Conservation (phyloP, 2,888 invertebrate genomes). For the Sphaeridia pumilis region DNA sequence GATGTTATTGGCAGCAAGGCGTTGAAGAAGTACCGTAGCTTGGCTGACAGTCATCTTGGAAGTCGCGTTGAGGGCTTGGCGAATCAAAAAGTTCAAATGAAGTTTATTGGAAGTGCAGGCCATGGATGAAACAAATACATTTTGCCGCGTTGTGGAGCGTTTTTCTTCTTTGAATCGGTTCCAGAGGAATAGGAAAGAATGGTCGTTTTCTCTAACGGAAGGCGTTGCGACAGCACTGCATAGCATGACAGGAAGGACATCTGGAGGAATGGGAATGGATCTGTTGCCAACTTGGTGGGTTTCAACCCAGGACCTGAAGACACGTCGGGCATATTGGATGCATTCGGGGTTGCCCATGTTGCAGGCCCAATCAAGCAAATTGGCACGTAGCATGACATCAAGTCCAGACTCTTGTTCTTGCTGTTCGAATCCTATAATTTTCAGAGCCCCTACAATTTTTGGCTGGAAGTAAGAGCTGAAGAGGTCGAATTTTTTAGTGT, state of each 20-base stretch:
- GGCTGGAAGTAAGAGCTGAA: constrained; percentile 17
- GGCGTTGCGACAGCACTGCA: constrained; percentile 15
- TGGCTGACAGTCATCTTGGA: not conserved
- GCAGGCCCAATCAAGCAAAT: constrained; percentile 25
- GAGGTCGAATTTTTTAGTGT: not conserved
- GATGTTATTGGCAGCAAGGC: constrained; percentile 6
- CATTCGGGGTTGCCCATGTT: constrained; percentile 13
- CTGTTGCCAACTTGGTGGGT: constrained; percentile 8
- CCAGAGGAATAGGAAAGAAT: constrained; percentile 16
- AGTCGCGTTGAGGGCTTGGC: not conserved
- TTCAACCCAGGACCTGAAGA: constrained; percentile 17
- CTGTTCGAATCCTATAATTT: constrained; percentile 18
- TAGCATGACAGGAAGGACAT: constrained; percentile 15
- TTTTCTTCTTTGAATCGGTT: constrained; percentile 9
- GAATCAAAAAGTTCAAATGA: constrained; percentile 1
- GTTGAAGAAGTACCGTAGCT: constrained; percentile 6
- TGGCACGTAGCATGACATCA: constrained; percentile 17
- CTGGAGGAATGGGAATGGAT: constrained; percentile 14
- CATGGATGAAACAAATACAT: constrained; percentile 6
- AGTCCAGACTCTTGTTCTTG: constrained; percentile 12
- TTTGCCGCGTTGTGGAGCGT: not conserved
- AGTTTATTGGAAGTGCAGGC: constrained; percentile 1
- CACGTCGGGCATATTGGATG: constrained; percentile 11
- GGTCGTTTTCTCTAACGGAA: not conserved
- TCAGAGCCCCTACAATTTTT: constrained; percentile 14